These are phyloP conservation scores for Rhodinocichla rosea DNA, from an alignment of 2,113 vertebrate species.

Conservation along the genomic window DNA sequence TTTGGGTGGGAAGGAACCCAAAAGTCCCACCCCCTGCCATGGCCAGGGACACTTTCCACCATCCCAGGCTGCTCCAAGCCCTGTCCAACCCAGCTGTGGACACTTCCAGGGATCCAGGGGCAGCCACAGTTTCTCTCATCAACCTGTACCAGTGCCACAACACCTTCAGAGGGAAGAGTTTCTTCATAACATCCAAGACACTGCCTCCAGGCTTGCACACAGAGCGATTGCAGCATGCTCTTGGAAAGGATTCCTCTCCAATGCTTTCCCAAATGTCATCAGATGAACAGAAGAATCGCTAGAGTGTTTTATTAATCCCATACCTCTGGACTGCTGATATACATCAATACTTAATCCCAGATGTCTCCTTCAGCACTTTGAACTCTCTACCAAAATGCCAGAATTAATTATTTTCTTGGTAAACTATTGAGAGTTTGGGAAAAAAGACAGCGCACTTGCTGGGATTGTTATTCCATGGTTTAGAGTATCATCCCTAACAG, in stretches of 20 bases:
- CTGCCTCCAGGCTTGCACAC: neutral
- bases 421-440: neutral
- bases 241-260: neutral
- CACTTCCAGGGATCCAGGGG: neutral
- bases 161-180: neutral
- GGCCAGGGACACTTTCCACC: neutral
- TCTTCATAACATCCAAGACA: neutral
- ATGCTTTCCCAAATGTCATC: neutral
- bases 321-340: conserved; percentile 8
- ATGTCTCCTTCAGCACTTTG: neutral
- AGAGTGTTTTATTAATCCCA: conserved; percentile 50
- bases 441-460: fast-evolving
- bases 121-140: neutral
- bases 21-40: neutral
- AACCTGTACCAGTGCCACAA: neutral
- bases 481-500: neutral
- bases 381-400: conserved; percentile 13
- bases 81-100: fast-evolving
- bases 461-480: neutral
- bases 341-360: neutral
- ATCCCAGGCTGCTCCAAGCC: neutral
- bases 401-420: conserved; percentile 13
- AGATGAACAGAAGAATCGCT: neutral
- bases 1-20: neutral
- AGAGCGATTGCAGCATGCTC: neutral